Evolutionary conservation across 2,797 vertebrate genomes (phyloP), one percentile per base, ranked within the genome.

Genomic region (Chelonia mydas): DNA sequence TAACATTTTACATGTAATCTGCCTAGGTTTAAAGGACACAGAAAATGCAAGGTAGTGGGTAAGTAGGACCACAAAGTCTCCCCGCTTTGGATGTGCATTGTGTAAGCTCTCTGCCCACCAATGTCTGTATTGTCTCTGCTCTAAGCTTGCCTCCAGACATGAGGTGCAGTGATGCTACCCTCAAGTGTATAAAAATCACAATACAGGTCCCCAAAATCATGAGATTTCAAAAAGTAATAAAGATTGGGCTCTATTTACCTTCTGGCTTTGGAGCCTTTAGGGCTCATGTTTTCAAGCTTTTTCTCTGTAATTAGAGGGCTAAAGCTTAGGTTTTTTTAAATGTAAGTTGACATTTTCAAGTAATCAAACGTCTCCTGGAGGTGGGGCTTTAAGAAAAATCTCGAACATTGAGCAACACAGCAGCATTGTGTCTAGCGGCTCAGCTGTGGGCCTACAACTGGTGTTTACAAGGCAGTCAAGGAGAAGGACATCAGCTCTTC

Each of bases 361-460:
- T 59, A 59, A 31, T 31, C 57, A 31, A 31, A 59, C 5, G 5
- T 31, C 12, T 78, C 86, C 65, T 31, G 1, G 0, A 2, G 45
- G 57, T 55, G 28, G 76, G 84, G 5, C 49, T 89, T 59, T 59
- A 31, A 59, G 57, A 59, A 59, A 59, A 59, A 59, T 31, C 28
- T 31, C 57, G 31, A 31, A 59, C 57, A 59, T 15, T 59, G 57
- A 31, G 13, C 13, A 28, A 0, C 2, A 10, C 4, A 0, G 53
- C 3, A 84, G 7, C 54, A 53, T 90, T 33, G 68, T 23, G 13
- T 59, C 92, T 94, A 91, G 91, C 84, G 94, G 94, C 11, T 68
- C 1, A 55, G 84, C 53, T 4, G 47, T 54, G 81, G 83, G 47
- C 57, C n/a, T 17, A 72, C 89, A 72, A 87, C 4, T 0, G 1